Evolutionary conservation across 2,888 invertebrate genomes (phyloP), one percentile per base, ranked within the genome.

Genomic region (Caenorhabditis sp.): DNA sequence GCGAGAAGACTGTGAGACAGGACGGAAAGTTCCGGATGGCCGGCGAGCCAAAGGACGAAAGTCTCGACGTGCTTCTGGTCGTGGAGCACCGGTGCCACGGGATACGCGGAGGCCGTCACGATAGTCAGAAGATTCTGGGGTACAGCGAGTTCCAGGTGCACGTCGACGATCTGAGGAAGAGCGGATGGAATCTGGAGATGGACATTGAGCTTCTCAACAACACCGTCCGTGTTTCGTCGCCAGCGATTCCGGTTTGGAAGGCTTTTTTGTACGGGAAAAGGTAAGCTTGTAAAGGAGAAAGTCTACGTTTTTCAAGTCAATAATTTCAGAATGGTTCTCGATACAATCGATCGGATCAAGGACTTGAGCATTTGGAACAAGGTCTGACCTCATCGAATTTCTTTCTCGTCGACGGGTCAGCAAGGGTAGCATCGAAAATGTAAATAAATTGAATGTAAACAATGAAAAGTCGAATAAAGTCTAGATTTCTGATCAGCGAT

Each of bases 231-330:
- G 39, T 68, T 17, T 41, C 58, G 8, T 43, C 58, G 20, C 50
- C 52, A 24, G 0, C 43, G 1, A 9, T 59, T 30, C 52, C 68
- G 3, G 52, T 35, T 13, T 68, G 56, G 56, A 58, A 26, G 22
- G 39, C 56, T 13, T 58, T 32, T 17, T 11, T 68, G 7, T 68
- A 68, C 17, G 68, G 50, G 13, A 68, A 58, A 11, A 7, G 68
- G 68, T 59, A 13, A 27, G 50, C 20, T 2, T 27, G 2, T 20
- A 27, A 6, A n/a, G n/a, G n/a, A n/a, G n/a, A n/a, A n/a, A n/a
- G n/a, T n/a, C n/a, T n/a, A n/a, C n/a, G n/a, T n/a, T n/a, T n/a
- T n/a, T n/a, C n/a, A n/a, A n/a, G n/a, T n/a, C n/a, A 37, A 37
- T 3, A 37, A 7, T 41, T 65, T 8, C 65, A 65, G 65, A 45